Evolutionary conservation across 1,140 invertebrate species (phyloP).

Genomic region (Myzus persicae): DNA sequence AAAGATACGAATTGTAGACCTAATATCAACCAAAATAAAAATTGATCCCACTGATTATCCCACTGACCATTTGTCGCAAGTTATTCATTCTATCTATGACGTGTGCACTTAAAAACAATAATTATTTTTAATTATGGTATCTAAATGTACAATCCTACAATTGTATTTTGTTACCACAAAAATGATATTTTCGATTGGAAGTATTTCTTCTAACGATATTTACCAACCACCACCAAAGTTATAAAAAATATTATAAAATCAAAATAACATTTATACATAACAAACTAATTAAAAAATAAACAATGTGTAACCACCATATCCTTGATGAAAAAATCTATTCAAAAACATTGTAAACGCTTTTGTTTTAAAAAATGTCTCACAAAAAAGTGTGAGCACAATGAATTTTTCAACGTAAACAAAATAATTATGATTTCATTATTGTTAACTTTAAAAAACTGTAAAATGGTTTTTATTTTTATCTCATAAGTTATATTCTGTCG

Average conservation of each 20-base stretch:
- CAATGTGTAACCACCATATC: neutral
- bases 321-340: neutral
- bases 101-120: no score
- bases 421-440: slow-evolving; percentile 32
- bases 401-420: neutral
- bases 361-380: slow-evolving; percentile 5
- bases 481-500: neutral
- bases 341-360: neutral
- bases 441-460: neutral
- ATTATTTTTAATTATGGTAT: no score
- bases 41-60: no score
- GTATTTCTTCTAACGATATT: neutral
- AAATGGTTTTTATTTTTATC: neutral
- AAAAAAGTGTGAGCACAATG: neutral
- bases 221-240: neutral
- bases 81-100: no score
- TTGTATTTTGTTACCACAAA: no score
- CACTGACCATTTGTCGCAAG: no score
- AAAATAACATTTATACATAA: neutral
- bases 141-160: no score
- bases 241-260: neutral
- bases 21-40: no score
- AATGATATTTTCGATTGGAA: no score
- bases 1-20: no score
- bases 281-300: neutral